Percentiles rank a stretch among this genome's conserved stretches.
Conservation (phyloP, 2,888 invertebrate genomes). For the Drosophila setosimentum region DNA sequence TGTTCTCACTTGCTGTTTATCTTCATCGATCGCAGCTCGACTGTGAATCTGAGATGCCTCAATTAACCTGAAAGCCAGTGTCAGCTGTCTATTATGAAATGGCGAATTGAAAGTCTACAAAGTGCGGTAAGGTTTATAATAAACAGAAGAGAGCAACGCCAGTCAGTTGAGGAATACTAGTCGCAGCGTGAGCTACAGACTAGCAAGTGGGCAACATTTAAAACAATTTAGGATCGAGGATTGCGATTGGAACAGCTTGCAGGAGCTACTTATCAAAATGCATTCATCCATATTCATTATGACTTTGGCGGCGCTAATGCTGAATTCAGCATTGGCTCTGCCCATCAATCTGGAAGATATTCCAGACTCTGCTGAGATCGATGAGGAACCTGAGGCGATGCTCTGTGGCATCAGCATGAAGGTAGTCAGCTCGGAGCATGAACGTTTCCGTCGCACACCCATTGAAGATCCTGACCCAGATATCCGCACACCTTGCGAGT, state of each 20-base stretch:
- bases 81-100: slow-evolving; percentile 10
- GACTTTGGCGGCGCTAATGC: slow-evolving; percentile 24
- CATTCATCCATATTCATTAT: slow-evolving; percentile 16
- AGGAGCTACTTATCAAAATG: slow-evolving; percentile 17
- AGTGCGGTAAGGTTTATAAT: slow-evolving; percentile 45
- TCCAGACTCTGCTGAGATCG: slow-evolving; percentile 5
- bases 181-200: slow-evolving; percentile 38
- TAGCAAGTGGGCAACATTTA: neutral
- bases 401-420: slow-evolving; percentile 18
- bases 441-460: slow-evolving; percentile 8
- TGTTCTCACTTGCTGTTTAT: neutral
- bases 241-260: neutral
- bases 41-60: slow-evolving; percentile 34
- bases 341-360: slow-evolving; percentile 18
- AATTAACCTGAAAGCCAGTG: slow-evolving; percentile 22
- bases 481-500: neutral
- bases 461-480: slow-evolving; percentile 25
- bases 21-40: slow-evolving; percentile 18
- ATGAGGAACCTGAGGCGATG: slow-evolving; percentile 12
- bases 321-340: slow-evolving; percentile 11
- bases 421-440: slow-evolving; percentile 8
- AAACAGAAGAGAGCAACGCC: slow-evolving; percentile 27
- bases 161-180: slow-evolving; percentile 43
- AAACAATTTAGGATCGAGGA: neutral
- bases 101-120: slow-evolving; percentile 15